phyloP scores from a whole-genome alignment of 2,888 invertebrate genomes.

The Leucophenga maculata region DNA sequence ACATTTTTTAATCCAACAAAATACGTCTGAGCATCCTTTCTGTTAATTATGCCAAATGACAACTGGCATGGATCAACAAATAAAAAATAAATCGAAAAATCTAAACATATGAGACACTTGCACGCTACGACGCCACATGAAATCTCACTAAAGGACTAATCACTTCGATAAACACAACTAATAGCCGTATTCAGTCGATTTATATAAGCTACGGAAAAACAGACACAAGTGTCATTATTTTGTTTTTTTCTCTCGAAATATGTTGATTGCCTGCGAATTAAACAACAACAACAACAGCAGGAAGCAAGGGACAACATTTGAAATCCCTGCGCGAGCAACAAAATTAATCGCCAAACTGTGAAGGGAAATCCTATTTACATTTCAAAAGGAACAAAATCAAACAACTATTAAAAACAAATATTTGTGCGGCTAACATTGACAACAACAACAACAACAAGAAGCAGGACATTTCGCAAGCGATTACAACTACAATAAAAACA shows the following conservation, averaged over 20 bases:
- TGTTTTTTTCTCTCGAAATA: conserved; percentile 33
- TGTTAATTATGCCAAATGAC: not conserved
- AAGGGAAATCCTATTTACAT: conserved; percentile 67
- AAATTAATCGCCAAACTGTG: conserved; percentile 56
- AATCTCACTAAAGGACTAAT: conserved; percentile 61
- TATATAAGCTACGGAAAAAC: not conserved
- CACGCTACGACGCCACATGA: conserved; percentile 34
- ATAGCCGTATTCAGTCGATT: conserved; percentile 6
- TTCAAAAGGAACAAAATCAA: conserved; percentile 48
- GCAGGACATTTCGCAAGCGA: conserved; percentile 24
- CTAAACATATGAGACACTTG: conserved; percentile 63
- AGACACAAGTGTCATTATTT: conserved; percentile 68
- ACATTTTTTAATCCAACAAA: not conserved
- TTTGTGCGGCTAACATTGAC: conserved; percentile 56
- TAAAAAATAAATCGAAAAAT: conserved; percentile 42
- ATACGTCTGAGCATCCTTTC: conserved; percentile 4
- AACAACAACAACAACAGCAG: conserved; percentile 23
- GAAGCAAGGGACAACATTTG: conserved; percentile 1
- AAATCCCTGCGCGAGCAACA: conserved; percentile 29
- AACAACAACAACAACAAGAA: conserved; percentile 33
- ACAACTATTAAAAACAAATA: conserved; percentile 70
- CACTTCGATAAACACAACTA: conserved; percentile 51
- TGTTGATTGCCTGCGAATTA: conserved; percentile 34
- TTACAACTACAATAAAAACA: conserved; percentile 1
- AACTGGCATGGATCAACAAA: not conserved